phyloP scores from a whole-genome alignment of 2,888 invertebrate genomes.

The Colletes collaris region DNA sequence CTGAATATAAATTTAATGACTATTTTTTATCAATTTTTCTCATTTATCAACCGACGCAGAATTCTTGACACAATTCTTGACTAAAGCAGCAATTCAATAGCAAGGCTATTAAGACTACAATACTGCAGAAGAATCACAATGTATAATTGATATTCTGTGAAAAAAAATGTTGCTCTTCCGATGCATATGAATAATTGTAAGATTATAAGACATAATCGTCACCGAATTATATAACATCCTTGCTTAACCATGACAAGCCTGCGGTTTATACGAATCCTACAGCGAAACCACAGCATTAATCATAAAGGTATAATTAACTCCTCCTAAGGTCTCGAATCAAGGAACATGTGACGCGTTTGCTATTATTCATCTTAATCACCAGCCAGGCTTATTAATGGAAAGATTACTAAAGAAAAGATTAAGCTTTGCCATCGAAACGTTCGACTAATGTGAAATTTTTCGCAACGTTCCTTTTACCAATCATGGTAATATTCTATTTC shows the following conservation, averaged over 20 bases:
- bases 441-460: background rate
- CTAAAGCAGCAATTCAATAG: too few species aligned
- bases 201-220: slow-evolving; percentile 45
- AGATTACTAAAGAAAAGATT: background rate
- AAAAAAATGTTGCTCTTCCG: background rate
- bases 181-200: slow-evolving; percentile 36
- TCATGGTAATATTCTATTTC: too few species aligned
- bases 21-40: too few species aligned
- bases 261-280: slow-evolving; percentile 36
- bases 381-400: background rate
- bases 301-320: slow-evolving; percentile 48
- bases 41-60: too few species aligned
- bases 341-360: slow-evolving; percentile 38
- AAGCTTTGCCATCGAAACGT: background rate
- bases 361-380: slow-evolving; percentile 13
- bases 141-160: background rate
- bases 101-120: background rate
- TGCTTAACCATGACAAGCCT: slow-evolving; percentile 25
- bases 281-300: slow-evolving; percentile 44
- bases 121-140: too few species aligned
- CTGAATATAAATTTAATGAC: too few species aligned
- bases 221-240: slow-evolving; percentile 43
- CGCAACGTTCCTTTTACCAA: too few species aligned
- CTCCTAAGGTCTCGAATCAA: slow-evolving; percentile 26
- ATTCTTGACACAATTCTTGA: too few species aligned